Evolutionary conservation across 92 coral and sea anemone genomes (phyloP), one percentile per base, ranked within the genome.

Genomic region (Umimayanthus chanpuru): DNA sequence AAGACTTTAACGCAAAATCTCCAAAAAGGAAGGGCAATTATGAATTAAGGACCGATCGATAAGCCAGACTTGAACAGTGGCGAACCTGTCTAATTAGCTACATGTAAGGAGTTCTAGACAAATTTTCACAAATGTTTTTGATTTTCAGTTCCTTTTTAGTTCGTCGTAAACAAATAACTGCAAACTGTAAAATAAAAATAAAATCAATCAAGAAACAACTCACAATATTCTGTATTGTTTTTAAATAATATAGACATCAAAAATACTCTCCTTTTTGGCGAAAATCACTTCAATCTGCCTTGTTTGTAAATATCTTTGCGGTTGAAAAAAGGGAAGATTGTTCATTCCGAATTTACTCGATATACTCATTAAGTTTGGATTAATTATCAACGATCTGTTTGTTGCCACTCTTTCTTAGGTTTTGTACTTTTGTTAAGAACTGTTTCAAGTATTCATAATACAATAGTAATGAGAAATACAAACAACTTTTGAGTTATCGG

Each of bases 381-480:
- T 38, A 16, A 23, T 61, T 61, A 61, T 61, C 68, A 61, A 61
- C 68, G 26, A 61, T 53, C 18, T 53, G 20, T 53, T 53, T 12
- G 58, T 15, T 53, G 58, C 20, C 58, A 53, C 18, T 53, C 58
- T 53, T 61, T 20, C 26, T 61, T 6, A 61, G 68, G 2, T 61
- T 61, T 61, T 61, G 5, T 53, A 25, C 4, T 61, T 61, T 61
- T 61, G 5, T 53, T 61, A 20, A 2, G 68, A 20, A 4, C 68
- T 61, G 26, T 61, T 23, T 12, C 58, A 53, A 61, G 26, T 23
- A 61, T 61, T 61, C 9, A 23, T 61, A 61, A 61, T 61, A 20
- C 68, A 61, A 61, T 61, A 61, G 68, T 61, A 61, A 61, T 61
- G 68, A 61, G 68, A 61, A 61, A 61, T 61, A 61, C 68, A 61